Percentiles rank a stretch among this genome's conserved stretches.
Conservation (phyloP, 2,888 invertebrate species). For the Athripsodes cinereus region DNA sequence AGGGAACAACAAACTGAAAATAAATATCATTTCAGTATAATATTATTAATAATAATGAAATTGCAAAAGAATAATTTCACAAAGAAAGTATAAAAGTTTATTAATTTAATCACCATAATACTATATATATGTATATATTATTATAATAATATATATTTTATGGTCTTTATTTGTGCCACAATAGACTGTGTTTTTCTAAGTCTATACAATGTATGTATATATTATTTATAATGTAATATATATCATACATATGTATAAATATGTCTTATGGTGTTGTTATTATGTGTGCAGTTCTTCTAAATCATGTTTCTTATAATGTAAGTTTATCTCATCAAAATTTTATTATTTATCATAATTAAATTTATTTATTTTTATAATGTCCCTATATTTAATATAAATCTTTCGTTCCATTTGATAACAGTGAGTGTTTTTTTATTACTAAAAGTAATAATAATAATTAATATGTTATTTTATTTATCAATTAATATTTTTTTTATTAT, state of each 20-base stretch:
- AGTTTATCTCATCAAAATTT: neutral
- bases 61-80: neutral
- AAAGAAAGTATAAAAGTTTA: slow-evolving; percentile 7
- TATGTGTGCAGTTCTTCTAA: no score
- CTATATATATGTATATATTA: neutral
- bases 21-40: slow-evolving; percentile 4
- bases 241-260: neutral
- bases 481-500: neutral
- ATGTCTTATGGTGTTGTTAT: no score
- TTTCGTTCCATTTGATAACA: slow-evolving; percentile 22
- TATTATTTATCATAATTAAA: slow-evolving; percentile 6
- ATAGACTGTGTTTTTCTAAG: slow-evolving; percentile 4
- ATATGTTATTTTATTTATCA: neutral
- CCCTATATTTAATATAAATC: slow-evolving; percentile 11
- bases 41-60: neutral
- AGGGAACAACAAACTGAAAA: no score
- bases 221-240: neutral
- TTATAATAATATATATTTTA: no score
- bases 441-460: no score
- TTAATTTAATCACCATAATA: neutral
- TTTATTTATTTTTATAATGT: neutral
- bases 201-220: neutral
- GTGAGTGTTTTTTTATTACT: slow-evolving; percentile 15
- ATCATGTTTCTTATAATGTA: no score
- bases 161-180: slow-evolving; percentile 5